phyloP scores from a whole-genome alignment of 2,888 invertebrate species.

The Dryobota labecula region DNA sequence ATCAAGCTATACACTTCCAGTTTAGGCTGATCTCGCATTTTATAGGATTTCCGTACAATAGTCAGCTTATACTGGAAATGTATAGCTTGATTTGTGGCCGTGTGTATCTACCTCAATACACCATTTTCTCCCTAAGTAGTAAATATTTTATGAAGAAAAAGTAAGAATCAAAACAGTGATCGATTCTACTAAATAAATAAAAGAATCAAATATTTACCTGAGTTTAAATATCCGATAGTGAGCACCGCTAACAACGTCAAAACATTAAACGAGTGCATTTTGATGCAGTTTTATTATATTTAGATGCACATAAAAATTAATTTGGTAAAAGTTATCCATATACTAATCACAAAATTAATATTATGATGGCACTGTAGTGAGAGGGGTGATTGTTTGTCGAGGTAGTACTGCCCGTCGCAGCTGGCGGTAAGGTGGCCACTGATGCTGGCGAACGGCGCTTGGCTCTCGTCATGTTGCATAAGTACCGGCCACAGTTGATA shows the following conservation, averaged over 20 bases:
- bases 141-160: background rate
- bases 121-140: background rate
- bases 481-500: constrained; percentile 83
- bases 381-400: constrained; percentile 38
- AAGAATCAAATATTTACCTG: constrained; percentile 67
- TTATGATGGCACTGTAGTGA: constrained; percentile 45
- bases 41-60: no score
- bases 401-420: constrained; percentile 69
- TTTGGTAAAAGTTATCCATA: constrained; percentile 31
- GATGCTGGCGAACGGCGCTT: constrained; percentile 76
- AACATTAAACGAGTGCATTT: constrained; percentile 70
- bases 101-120: background rate
- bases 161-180: constrained; percentile 7
- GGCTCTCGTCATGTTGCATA: constrained; percentile 82
- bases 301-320: constrained; percentile 47
- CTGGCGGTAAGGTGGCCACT: constrained; percentile 77
- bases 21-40: no score
- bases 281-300: constrained; percentile 38
- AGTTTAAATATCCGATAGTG: constrained; percentile 70
- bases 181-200: background rate
- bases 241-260: constrained; percentile 65
- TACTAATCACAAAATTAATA: constrained; percentile 37
- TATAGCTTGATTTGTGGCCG: no score
- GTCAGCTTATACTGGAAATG: no score
- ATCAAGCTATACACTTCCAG: no score